These are phyloP conservation scores for Orussus abietinus DNA, from an alignment of 1,140 invertebrate species.

Conservation along the genomic window DNA sequence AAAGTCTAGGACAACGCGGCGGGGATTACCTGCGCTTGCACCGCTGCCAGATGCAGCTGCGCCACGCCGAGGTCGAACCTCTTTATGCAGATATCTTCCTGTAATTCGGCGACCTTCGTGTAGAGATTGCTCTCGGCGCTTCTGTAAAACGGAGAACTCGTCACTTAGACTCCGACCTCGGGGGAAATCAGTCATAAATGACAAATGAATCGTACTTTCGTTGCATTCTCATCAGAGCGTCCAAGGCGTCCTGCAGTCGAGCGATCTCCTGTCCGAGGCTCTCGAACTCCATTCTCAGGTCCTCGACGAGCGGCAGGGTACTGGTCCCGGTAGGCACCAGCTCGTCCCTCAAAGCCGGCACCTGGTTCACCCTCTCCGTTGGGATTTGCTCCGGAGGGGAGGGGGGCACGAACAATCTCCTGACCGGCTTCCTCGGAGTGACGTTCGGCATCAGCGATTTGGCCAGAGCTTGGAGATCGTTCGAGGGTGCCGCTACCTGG, in stretches of 20 bases:
- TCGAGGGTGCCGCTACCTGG: conserved; percentile 29
- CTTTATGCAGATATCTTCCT: conserved; percentile 93
- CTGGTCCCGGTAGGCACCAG: conserved; percentile 75
- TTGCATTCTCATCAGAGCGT: conserved; percentile 79
- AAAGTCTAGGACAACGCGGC: too few species aligned
- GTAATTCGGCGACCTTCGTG: conserved; percentile 90
- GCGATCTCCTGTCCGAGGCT: conserved; percentile 82
- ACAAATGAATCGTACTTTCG: conserved; percentile 61
- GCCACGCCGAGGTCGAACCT: conserved; percentile 87
- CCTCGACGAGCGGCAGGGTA: conserved; percentile 70
- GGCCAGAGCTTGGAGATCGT: conserved; percentile 44
- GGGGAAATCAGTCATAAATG: conserved; percentile 6
- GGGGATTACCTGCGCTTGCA: conserved; percentile 88
- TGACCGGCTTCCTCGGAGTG: conserved; percentile 37
- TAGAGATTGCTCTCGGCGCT: conserved; percentile 79
- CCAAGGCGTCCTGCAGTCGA: conserved; percentile 81
- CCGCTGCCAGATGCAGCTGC: conserved; percentile 83
- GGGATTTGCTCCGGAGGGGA: conserved; percentile 43
- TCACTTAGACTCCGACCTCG: too few species aligned
- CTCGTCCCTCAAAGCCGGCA: conserved; percentile 73
- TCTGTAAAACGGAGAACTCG: too few species aligned
- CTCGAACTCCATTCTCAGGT: conserved; percentile 74
- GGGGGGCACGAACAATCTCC: conserved; percentile 43
- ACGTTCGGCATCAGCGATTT: conserved; percentile 32
- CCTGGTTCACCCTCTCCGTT: conserved; percentile 38